Percentiles rank a stretch among this genome's conserved stretches.
Evolutionary conservation across 2,797 vertebrate species (phyloP).

Genomic region (Phalanger gymnotis): DNA sequence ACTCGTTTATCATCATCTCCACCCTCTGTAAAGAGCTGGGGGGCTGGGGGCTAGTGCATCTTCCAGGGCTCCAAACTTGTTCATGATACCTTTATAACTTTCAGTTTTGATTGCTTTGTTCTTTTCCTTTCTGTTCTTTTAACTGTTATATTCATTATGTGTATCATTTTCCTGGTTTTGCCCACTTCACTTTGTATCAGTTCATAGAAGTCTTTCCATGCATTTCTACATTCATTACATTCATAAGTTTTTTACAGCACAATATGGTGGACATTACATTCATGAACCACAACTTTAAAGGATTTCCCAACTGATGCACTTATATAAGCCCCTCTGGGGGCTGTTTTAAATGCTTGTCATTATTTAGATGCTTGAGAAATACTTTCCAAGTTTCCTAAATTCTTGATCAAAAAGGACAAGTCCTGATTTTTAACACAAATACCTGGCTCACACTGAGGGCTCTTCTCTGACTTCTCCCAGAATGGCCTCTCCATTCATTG

Average conservation of each 20-base stretch:
- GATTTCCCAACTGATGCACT: background rate
- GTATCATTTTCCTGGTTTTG: background rate
- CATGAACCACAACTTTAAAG: background rate
- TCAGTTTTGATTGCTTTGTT: background rate
- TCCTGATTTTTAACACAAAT: too few species aligned
- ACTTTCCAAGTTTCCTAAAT: background rate
- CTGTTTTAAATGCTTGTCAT: background rate
- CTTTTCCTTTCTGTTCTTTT: background rate
- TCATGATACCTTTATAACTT: background rate
- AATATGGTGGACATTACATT: background rate
- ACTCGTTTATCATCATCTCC: too few species aligned
- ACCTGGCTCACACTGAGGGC: background rate
- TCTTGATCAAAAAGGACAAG: background rate
- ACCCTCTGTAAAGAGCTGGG: too few species aligned
- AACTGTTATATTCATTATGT: background rate
- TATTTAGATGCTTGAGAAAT: background rate
- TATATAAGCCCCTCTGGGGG: background rate
- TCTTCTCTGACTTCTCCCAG: background rate
- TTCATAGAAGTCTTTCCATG: background rate
- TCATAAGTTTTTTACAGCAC: background rate
- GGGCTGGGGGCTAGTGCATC: too few species aligned
- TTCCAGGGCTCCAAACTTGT: too few species aligned
- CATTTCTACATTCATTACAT: background rate
- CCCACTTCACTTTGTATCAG: background rate
- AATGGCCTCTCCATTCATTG: background rate